Conservation (phyloP, 2,113 vertebrate species). For the Nyctibius bracteatus region DNA sequence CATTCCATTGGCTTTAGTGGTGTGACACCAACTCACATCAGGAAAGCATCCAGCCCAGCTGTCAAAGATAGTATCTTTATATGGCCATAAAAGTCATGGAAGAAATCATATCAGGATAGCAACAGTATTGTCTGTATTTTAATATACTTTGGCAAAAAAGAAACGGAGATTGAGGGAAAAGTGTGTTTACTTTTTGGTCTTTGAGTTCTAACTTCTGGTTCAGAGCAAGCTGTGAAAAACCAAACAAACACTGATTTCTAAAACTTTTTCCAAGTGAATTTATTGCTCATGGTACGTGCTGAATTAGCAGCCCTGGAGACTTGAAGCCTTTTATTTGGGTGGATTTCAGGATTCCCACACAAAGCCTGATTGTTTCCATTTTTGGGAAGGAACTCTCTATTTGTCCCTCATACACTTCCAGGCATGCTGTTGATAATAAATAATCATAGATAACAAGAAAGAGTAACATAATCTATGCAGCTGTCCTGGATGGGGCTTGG, state of each 20-base stretch:
- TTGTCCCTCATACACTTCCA: background rate
- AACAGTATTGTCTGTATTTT: background rate
- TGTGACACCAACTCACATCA: background rate
- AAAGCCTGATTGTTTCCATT: background rate
- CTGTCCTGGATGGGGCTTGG: background rate
- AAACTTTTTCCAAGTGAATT: background rate
- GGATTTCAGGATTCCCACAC: background rate
- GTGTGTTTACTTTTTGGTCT: background rate
- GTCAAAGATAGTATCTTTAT: background rate
- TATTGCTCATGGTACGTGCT: background rate
- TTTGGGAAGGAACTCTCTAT: background rate
- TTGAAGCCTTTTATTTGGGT: background rate
- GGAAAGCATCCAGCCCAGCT: background rate
- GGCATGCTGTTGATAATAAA: background rate
- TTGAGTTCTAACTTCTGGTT: background rate
- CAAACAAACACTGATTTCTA: background rate
- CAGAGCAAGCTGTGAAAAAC: background rate
- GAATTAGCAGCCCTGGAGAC: background rate
- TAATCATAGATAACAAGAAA: background rate
- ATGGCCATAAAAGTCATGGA: background rate
- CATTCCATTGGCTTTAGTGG: background rate
- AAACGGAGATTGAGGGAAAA: background rate
- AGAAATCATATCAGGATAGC: background rate
- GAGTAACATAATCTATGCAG: rapidly evolving
- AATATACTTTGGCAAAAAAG: background rate